Evolutionary conservation across 2,888 invertebrate genomes (phyloP), one percentile per base, ranked within the genome.

Genomic region (Iphiclides podalirius): DNA sequence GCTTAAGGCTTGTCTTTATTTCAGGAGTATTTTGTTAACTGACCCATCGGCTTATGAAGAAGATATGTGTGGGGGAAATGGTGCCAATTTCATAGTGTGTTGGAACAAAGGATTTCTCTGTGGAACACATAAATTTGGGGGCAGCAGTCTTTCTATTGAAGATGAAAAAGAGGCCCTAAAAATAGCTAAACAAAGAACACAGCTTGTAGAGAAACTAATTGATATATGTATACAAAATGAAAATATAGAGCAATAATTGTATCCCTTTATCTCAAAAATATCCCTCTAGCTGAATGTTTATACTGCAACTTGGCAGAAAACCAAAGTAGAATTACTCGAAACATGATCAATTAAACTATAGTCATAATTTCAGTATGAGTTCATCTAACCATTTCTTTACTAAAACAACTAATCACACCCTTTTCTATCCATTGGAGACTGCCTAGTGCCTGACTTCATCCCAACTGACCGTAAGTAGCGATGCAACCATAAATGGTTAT

Each of bases 1-100:
- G 4, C 14, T 26, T 3, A 3, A 3, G 9, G 1, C 2, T 11
- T 4, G 60, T 60, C 58, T 60, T 64, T 54, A 61, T 90, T 91
- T 45, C 69, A 94, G 94, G 53, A 90, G 91, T 60, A 79, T 92
- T 26, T 75, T 94, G 38, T 72, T 95, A 57, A 91, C 91, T n/a
- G 96, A 96, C 76, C 96, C 96, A 20, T 93, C 94, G 28, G 82
- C 90, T n/a, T 95, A 95, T 76, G 96, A 96, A 83, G 96, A 96
- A 84, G 90, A 90, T 59, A 89, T 95, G 60, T 92, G 93, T 63
- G 90, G 91, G 45, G 92, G 93, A n/a, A 64, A 72, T 37, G 86
- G 87, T 33, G 78, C 89, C n/a, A 90, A 90, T 58, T 71, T 94
- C 43, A 93, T 93, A 47, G 81, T 95, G 35, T 93, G 93, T 37